These are phyloP conservation scores for Maccullochella peelii DNA, from an alignment of 2,113 vertebrate species.

Conservation along the genomic window DNA sequence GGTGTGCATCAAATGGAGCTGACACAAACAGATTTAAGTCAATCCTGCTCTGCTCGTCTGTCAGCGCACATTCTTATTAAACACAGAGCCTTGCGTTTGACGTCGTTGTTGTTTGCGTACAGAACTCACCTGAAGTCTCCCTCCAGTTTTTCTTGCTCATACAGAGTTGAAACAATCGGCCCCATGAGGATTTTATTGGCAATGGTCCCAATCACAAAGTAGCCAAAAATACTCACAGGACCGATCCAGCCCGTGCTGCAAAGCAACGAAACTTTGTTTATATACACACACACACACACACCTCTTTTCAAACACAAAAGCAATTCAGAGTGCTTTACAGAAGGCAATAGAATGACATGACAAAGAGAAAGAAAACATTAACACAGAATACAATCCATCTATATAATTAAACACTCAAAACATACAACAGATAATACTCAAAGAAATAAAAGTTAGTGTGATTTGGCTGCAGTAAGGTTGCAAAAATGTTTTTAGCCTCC, in stretches of 20 bases:
- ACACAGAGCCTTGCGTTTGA: background rate
- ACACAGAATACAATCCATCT: background rate
- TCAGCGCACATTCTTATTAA: background rate
- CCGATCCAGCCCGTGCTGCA: constrained; percentile 95
- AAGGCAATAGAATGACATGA: background rate
- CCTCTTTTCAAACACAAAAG: background rate
- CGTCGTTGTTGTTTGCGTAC: no score
- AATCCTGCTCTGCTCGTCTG: background rate
- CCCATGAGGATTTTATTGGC: constrained; percentile 94
- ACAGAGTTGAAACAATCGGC: constrained; percentile 92
- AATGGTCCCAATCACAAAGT: constrained; percentile 92
- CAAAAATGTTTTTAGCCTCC: background rate
- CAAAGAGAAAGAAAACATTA: background rate
- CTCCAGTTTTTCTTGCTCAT: constrained; percentile 96
- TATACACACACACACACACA: no score
- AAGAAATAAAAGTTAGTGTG: background rate
- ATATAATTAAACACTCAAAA: background rate
- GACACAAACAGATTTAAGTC: background rate
- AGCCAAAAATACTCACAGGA: constrained; percentile 92
- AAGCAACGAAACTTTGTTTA: constrained; percentile 4
- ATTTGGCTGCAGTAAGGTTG: background rate
- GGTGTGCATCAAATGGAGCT: background rate
- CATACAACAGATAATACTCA: background rate
- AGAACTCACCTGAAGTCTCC: constrained; percentile 92
- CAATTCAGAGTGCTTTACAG: background rate